phyloP scores from a whole-genome alignment of 92 coral and sea anemone species.

The Diadumene lineata region DNA sequence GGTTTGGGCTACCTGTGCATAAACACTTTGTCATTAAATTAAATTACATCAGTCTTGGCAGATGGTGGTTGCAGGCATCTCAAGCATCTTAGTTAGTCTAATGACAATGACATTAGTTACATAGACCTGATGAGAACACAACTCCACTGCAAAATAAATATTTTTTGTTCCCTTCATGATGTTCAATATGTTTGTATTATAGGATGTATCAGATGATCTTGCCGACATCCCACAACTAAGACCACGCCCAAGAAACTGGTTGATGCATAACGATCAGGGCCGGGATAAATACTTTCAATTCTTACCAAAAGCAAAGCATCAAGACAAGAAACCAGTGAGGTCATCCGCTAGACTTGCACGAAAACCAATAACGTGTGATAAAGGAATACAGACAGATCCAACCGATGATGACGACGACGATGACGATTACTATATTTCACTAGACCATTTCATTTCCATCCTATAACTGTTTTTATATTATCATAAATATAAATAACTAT shows the following conservation, averaged over 20 bases:
- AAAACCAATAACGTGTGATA: conserved; percentile 1
- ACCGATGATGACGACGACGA: background rate
- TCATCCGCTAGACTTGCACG: background rate
- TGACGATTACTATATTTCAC: background rate
- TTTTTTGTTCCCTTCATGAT: too few species aligned
- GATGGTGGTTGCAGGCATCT: too few species aligned
- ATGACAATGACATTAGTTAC: too few species aligned
- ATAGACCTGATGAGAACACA: too few species aligned
- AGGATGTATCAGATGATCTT: conserved; percentile 30
- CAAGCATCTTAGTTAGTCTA: too few species aligned
- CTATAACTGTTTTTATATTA: background rate
- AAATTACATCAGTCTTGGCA: too few species aligned
- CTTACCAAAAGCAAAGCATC: background rate
- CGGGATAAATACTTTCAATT: background rate
- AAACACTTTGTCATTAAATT: too few species aligned
- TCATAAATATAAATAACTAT: too few species aligned
- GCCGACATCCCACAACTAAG: conserved; percentile 19
- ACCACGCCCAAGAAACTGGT: conserved; percentile 16
- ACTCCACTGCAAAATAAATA: too few species aligned
- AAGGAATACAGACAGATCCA: conserved; percentile 25
- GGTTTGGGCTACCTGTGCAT: too few species aligned
- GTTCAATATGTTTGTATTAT: background rate
- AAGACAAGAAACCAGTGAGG: conserved; percentile 2
- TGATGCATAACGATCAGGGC: background rate
- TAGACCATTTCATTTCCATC: background rate